Evolutionary conservation across 2,888 invertebrate genomes (phyloP).

Genomic region (Ceriagrion tenellum): DNA sequence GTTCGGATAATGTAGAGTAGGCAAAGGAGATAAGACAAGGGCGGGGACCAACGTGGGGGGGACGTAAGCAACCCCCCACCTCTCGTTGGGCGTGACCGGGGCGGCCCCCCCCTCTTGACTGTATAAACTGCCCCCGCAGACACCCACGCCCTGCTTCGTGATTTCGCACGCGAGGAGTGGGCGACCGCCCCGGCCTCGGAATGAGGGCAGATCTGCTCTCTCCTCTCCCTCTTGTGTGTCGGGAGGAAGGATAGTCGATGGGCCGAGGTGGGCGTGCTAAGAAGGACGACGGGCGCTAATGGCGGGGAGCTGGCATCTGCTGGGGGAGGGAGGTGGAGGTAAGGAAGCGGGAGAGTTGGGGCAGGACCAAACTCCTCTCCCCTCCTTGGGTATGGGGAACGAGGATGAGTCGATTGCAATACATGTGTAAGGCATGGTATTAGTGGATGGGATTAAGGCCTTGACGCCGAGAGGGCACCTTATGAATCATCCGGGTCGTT

Average conservation of each 20-base stretch:
- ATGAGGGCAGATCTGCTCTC: background rate
- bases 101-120: background rate
- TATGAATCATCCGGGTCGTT: too few relatives aligned
- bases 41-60: background rate
- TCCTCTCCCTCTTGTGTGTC: background rate
- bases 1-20: constrained; percentile 12
- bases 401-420: too few relatives aligned
- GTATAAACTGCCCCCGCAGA: background rate
- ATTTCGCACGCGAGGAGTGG: constrained; percentile 42
- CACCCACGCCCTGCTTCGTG: constrained; percentile 56
- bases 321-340: too few relatives aligned
- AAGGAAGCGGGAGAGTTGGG: background rate
- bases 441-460: too few relatives aligned
- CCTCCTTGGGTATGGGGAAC: too few relatives aligned
- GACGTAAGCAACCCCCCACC: background rate
- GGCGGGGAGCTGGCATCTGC: too few relatives aligned
- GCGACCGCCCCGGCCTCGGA: background rate
- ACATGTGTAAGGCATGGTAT: too few relatives aligned
- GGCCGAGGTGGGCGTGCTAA: constrained; percentile 14
- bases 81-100: constrained; percentile 53
- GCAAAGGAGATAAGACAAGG: background rate
- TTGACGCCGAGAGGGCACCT: too few relatives aligned
- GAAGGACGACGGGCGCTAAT: constrained; percentile 4
- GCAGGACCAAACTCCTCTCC: background rate
- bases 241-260: background rate